Conservation (phyloP, 2,797 vertebrate species). For the Rachycentron canadum region DNA sequence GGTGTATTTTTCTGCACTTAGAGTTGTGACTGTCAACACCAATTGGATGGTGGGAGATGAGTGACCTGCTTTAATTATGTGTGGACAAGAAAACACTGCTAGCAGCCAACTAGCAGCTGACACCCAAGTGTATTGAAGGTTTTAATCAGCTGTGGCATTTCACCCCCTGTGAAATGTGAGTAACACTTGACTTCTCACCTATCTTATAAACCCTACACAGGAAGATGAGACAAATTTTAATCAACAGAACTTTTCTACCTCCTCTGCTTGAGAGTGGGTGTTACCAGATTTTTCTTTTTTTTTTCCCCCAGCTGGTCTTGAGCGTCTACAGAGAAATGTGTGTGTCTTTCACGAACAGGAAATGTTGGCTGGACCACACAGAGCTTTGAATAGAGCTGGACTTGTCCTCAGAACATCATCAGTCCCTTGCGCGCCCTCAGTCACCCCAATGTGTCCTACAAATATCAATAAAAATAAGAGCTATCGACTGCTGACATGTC, state of each 20-base stretch:
- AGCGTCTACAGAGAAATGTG: conserved; percentile 2
- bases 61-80: not conserved
- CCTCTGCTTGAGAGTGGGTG: conserved; percentile 15
- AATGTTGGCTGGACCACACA: not conserved
- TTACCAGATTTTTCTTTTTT: conserved; percentile 9
- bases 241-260: not conserved
- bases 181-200: conserved; percentile 33
- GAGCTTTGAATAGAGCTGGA: conserved; percentile 32
- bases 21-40: not conserved
- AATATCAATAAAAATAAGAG: conserved; percentile 47
- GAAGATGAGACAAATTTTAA: conserved; percentile 43
- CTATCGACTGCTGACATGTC: conserved; percentile 19
- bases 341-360: not conserved
- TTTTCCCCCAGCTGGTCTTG: conserved; percentile 13
- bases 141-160: conserved; percentile 44
- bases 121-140: conserved; percentile 4
- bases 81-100: not conserved
- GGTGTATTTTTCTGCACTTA: not conserved
- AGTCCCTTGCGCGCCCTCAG: not conserved
- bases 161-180: conserved; percentile 10
- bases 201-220: conserved; percentile 22
- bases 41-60: not conserved
- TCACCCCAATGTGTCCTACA: conserved; percentile 3
- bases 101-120: not conserved
- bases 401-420: conserved; percentile 4